These are phyloP conservation scores for Agrochola lychnidis DNA, from an alignment of 2,888 invertebrate species.

Conservation along the genomic window DNA sequence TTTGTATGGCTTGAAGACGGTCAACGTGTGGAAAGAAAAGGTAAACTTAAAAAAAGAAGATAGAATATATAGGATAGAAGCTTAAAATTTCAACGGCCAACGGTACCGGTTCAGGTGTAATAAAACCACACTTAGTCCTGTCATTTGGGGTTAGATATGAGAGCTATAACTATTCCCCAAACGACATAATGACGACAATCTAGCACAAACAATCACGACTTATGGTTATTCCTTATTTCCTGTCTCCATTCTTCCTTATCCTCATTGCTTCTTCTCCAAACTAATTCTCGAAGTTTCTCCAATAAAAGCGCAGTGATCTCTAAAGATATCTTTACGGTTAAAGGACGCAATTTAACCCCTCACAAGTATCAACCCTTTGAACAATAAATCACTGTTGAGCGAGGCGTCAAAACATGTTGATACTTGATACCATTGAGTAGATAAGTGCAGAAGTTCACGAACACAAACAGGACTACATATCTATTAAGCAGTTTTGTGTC, in stretches of 20 bases:
- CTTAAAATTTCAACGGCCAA: not conserved
- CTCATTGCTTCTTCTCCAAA: constrained; percentile 2
- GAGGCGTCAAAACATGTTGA: constrained; percentile 57
- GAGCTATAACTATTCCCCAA: not conserved
- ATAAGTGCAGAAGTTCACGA: constrained; percentile 17
- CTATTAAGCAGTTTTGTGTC: no score
- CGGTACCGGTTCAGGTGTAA: not conserved
- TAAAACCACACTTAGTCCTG: not conserved
- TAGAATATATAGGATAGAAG: not conserved
- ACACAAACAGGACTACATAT: no score
- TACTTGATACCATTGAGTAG: constrained; percentile 1
- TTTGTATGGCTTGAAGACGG: not conserved
- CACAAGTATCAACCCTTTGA: constrained; percentile 36
- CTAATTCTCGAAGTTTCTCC: constrained; percentile 29
- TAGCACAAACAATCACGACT: constrained; percentile 13
- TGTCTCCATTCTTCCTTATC: not conserved
- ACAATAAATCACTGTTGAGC: constrained; percentile 47
- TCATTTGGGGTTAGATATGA: not conserved
- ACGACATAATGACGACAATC: constrained; percentile 4
- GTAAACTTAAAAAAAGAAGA: not conserved
- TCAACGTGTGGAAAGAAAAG: not conserved
- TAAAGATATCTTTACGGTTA: constrained; percentile 27
- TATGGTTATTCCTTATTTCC: constrained; percentile 23
- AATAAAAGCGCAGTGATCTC: constrained; percentile 25
- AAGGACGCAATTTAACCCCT: constrained; percentile 30